Evolutionary conservation across 2,797 vertebrate genomes (phyloP).

Genomic region (Hydrophis major): DNA sequence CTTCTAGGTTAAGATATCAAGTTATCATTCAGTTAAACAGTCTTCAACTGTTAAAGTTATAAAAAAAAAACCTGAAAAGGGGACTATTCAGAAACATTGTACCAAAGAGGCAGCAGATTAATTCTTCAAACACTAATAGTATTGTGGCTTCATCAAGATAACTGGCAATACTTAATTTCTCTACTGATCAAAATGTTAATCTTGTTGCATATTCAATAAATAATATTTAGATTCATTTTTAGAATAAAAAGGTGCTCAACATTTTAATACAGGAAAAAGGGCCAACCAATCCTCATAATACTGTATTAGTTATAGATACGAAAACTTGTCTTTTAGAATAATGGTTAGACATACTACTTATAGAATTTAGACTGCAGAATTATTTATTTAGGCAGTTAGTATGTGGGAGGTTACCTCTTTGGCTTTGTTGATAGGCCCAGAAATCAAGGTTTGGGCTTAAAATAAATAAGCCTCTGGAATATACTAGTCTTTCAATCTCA

Average conservation of each 20-base stretch:
- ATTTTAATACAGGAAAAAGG: neutral
- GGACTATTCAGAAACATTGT: neutral
- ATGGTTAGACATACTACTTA: neutral
- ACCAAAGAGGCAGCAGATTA: neutral
- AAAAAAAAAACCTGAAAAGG: neutral
- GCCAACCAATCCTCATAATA: neutral
- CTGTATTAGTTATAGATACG: neutral
- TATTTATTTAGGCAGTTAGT: neutral
- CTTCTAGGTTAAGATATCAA: neutral
- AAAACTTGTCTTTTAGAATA: neutral
- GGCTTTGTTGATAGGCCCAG: neutral
- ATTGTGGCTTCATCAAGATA: neutral
- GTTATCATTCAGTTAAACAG: neutral
- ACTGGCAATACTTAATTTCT: neutral
- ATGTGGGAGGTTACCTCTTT: neutral
- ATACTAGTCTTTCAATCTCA: neutral
- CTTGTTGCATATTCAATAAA: neutral
- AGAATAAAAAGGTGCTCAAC: neutral
- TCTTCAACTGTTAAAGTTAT: neutral
- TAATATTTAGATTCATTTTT: neutral
- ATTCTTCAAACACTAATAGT: neutral
- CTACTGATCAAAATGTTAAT: neutral
- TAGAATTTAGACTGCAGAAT: neutral
- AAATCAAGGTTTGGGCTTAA: neutral
- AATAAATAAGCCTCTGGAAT: neutral